A percentile compares a stretch with the other conserved stretches of the same genome.
Evolutionary conservation across 2,888 invertebrate species (phyloP).

Genomic region (Scaptomyza tumidula): DNA sequence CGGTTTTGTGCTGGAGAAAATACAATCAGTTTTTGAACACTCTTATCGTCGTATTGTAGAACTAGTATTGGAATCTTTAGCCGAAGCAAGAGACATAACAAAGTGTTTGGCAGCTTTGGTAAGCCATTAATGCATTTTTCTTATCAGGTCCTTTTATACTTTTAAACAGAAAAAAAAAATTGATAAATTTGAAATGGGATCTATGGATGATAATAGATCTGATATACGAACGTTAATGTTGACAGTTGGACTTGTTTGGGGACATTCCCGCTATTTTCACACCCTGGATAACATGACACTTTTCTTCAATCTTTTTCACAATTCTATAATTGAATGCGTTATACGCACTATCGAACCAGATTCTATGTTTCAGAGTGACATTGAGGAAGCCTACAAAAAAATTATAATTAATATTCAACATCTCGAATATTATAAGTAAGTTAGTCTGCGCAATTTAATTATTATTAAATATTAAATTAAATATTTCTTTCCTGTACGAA

Average conservation of each 20-base stretch:
- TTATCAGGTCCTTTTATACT: neutral
- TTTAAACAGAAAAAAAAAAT: slow-evolving; percentile 86
- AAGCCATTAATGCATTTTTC: neutral
- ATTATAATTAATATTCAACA: slow-evolving; percentile 85
- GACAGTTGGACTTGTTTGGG: slow-evolving; percentile 93
- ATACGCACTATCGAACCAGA: slow-evolving; percentile 90
- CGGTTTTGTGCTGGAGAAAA: slow-evolving; percentile 91
- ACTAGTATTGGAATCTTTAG: slow-evolving; percentile 89
- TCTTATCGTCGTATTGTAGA: slow-evolving; percentile 92
- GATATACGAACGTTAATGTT: slow-evolving; percentile 90
- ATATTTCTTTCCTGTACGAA: neutral
- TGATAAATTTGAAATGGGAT: slow-evolving; percentile 89
- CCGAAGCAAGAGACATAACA: slow-evolving; percentile 93
- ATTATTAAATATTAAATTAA: too few relatives aligned
- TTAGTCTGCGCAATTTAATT: neutral
- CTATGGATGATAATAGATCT: slow-evolving; percentile 87
- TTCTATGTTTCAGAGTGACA: slow-evolving; percentile 94
- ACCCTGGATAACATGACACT: slow-evolving; percentile 88
- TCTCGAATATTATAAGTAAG: slow-evolving; percentile 87
- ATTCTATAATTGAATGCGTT: slow-evolving; percentile 91
- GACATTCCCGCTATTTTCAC: slow-evolving; percentile 91
- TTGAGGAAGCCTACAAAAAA: slow-evolving; percentile 89
- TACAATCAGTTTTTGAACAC: slow-evolving; percentile 91
- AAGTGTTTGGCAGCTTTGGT: slow-evolving; percentile 91
- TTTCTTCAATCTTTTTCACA: slow-evolving; percentile 91